Evolutionary conservation across 2,888 invertebrate species (phyloP).

Genomic region (Gymnosoma rotundatum): DNA sequence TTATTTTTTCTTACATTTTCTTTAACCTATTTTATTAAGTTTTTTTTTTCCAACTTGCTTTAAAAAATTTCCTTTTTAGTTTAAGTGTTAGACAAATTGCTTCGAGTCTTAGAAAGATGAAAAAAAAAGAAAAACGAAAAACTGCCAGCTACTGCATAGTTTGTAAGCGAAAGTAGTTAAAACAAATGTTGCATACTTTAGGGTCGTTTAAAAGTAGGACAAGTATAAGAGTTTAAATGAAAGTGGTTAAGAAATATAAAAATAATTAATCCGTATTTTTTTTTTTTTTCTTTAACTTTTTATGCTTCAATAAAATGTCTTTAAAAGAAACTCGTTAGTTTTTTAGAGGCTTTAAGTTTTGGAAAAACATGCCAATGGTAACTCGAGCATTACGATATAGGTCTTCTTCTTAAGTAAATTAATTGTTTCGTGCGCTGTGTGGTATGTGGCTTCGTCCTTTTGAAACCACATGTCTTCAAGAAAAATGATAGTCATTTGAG

Average conservation of each 20-base stretch:
- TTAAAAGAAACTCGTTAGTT: too few species aligned
- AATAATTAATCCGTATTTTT: neutral
- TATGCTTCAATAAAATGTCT: neutral
- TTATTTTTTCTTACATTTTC: neutral
- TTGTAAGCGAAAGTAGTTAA: slow-evolving; percentile 6
- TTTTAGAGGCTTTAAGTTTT: too few species aligned
- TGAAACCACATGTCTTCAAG: too few species aligned
- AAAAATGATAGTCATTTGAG: too few species aligned
- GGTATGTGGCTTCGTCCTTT: too few species aligned
- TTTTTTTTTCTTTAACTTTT: neutral
- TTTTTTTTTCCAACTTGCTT: neutral
- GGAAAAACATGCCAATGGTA: too few species aligned
- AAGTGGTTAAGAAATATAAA: neutral
- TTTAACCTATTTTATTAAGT: slow-evolving; percentile 10
- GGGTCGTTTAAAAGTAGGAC: neutral
- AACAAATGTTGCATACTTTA: slow-evolving; percentile 50
- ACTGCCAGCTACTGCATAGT: slow-evolving; percentile 17
- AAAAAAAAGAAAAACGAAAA: neutral
- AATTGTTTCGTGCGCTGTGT: too few species aligned
- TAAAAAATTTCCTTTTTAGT: slow-evolving; percentile 15
- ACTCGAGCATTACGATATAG: too few species aligned
- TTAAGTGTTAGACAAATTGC: slow-evolving; percentile 43
- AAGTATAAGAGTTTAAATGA: neutral
- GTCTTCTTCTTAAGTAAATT: too few species aligned
- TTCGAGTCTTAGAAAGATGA: slow-evolving; percentile 6